Evolutionary conservation across 2,888 invertebrate species (phyloP), one percentile per base, ranked within the genome.

Genomic region (Ischnura elegans): DNA sequence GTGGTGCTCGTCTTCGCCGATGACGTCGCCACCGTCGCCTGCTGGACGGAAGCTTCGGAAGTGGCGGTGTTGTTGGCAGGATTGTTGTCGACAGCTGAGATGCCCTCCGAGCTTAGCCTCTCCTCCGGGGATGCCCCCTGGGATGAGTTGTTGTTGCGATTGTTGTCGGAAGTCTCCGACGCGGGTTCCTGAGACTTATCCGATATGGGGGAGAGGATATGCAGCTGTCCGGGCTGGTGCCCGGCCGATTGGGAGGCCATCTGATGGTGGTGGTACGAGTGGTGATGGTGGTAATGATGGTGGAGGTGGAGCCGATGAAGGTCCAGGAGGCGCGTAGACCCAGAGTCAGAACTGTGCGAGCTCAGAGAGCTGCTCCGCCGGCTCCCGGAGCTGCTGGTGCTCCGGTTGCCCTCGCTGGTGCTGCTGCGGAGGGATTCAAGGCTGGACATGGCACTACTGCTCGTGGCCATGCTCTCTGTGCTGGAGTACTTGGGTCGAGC

Each of bases 131-230:
- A 97, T 93, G 97, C 97, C 95, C 98, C 98, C 95, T 98, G 98
- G 0, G 98, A 98, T 0, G 98, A 98, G 95, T 98, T 98, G 95
- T 98, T 98, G 95, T 98, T 97, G 95, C 97, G 93, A 95, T 98
- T 98, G 95, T 98, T 98, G 95, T 98, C 98, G 21, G 98, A 98
- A 42, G 98, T 97, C 96, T 98, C 98, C 13, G 98, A 98, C 42
- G 97, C 98, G 29, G 98, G 98, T 95, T 98, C 98, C 96, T 98
- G 98, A 0, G 98, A 98, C 96, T 98, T 98, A 96, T 98, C 98
- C 94, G 98, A 98, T 95, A 98, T 98, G 42, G 98, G 98, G 95
- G 98, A 98, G 87, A 98, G 96, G 95, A 98, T 98, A 96, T 98
- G 98, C 95, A 98, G 96, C 96, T 98, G 6, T 25, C 90, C 93